Percentiles rank a stretch among this genome's conserved stretches.
These are phyloP conservation scores for Leptocoma aspasia DNA, from an alignment of 2,113 vertebrate genomes.

Conservation along the genomic window DNA sequence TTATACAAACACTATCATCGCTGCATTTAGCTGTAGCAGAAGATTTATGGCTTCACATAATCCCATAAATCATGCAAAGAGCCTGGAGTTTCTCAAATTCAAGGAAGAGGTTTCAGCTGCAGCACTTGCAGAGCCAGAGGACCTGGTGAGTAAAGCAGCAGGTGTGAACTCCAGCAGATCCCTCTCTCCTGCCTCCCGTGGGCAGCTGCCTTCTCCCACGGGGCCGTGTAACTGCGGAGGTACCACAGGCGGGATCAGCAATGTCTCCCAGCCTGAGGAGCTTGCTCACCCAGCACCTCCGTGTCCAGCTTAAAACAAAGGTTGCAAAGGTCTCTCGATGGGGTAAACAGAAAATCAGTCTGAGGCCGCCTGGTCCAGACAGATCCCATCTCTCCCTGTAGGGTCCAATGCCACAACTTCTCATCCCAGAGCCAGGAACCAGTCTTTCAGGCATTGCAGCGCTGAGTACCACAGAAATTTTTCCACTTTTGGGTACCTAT, in stretches of 20 bases:
- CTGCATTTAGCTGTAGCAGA: neutral
- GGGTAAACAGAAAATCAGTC: neutral
- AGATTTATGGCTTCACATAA: slow-evolving; percentile 2
- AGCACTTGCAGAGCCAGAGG: neutral
- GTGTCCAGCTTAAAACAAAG: fast-evolving
- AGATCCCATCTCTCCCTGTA: fast-evolving
- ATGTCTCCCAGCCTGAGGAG: fast-evolving
- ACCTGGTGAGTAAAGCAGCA: neutral
- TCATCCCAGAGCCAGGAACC: neutral
- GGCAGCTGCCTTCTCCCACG: neutral
- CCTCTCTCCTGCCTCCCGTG: neutral
- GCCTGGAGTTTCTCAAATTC: slow-evolving; percentile 6
- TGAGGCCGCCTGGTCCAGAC: neutral
- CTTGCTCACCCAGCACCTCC: neutral
- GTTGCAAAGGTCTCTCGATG: fast-evolving
- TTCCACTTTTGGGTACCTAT: neutral
- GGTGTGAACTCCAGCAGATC: neutral
- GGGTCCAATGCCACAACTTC: fast-evolving
- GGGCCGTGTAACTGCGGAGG: neutral
- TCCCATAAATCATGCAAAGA: neutral
- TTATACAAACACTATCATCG: neutral
- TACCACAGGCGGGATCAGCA: fast-evolving
- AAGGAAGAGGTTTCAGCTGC: neutral
- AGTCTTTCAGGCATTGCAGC: neutral
- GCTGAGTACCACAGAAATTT: neutral